Conservation (phyloP, 2,113 vertebrate genomes). For the Riparia riparia region DNA sequence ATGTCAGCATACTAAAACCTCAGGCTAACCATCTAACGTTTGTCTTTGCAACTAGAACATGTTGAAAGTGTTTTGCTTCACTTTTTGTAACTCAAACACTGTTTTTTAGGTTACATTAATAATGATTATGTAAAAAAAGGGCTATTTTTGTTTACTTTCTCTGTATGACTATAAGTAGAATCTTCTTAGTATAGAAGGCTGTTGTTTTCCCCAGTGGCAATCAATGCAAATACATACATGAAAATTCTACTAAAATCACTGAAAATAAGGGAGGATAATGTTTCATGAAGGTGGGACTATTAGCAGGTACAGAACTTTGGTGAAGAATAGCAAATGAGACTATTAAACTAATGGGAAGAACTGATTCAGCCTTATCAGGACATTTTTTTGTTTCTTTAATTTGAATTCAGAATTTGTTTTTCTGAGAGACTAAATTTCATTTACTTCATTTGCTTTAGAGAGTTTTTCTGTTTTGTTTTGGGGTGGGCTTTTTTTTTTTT, state of each 20-base stretch:
- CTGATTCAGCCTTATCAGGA: background rate
- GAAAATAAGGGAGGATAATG: background rate
- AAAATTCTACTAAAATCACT: slow-evolving; percentile 2
- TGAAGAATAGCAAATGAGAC: background rate
- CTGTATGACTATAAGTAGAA: background rate
- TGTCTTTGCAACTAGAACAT: background rate
- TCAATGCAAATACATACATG: background rate
- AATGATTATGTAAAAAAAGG: background rate
- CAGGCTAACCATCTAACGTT: background rate
- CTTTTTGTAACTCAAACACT: background rate
- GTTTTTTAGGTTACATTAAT: background rate
- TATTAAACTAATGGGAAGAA: background rate
- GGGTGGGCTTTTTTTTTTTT: no score
- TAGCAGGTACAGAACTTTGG: background rate
- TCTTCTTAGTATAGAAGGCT: background rate
- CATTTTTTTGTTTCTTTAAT: background rate
- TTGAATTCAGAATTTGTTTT: background rate
- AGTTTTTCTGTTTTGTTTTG: background rate
- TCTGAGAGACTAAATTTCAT: background rate
- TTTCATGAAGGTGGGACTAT: background rate
- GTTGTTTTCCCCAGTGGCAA: background rate
- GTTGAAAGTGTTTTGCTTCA: background rate
- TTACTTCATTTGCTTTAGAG: background rate
- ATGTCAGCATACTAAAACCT: background rate
- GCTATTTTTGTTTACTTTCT: background rate